phyloP scores from a whole-genome alignment of 2,888 invertebrate genomes.

The Drosophila anceps region DNA sequence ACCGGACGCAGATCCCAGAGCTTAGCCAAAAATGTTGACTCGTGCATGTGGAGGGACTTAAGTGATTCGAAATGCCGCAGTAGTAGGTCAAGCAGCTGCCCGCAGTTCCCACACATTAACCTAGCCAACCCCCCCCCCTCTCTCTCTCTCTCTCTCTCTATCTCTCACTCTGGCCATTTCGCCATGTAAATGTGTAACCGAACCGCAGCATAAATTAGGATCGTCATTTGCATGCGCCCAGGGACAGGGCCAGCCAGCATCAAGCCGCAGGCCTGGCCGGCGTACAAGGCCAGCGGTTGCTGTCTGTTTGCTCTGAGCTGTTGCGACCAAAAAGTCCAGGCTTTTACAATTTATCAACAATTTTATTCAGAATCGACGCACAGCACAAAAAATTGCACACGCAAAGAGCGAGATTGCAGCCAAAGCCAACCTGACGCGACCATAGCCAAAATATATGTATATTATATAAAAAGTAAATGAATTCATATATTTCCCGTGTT shows the following conservation, averaged over 20 bases:
- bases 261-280: neutral
- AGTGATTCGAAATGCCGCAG: constrained; percentile 66
- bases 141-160: too few relatives aligned
- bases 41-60: constrained; percentile 71
- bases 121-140: neutral
- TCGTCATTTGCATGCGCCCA: constrained; percentile 72
- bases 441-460: neutral
- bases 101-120: constrained; percentile 20
- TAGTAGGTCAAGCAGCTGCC: constrained; percentile 73
- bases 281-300: constrained; percentile 1
- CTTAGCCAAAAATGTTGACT: constrained; percentile 65
- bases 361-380: constrained; percentile 40
- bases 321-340: constrained; percentile 2
- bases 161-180: neutral
- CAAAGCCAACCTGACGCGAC: neutral
- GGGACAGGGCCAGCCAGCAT: constrained; percentile 16
- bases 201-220: constrained; percentile 79
- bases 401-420: constrained; percentile 3
- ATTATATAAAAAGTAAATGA: neutral
- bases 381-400: constrained; percentile 8
- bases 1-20: constrained; percentile 12
- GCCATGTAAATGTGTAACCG: constrained; percentile 72
- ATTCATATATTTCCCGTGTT: neutral
- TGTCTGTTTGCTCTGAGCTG: neutral
- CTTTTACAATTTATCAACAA: constrained; percentile 42